Base-by-base conservation (phyloP, 2,113 vertebrate species). In the Phycodurus eques region DNA sequence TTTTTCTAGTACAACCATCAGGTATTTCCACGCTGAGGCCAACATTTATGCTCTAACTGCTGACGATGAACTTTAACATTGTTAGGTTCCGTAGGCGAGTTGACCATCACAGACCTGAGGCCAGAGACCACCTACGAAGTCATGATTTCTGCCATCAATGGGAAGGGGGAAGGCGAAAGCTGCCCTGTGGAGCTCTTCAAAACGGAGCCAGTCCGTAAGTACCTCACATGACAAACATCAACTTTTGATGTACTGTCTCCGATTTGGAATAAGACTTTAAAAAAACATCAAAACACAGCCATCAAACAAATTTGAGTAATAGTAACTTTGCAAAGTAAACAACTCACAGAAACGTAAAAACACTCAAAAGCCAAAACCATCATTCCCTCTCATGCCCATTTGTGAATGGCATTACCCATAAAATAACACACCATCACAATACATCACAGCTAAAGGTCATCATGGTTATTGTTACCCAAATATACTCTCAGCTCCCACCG, bases 141-240 rank as follows among this genome's bases (percentile, higher is more conserved):
- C 65, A 94, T 94, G 70, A 84, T 99, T 88, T 97, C 95, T 0
- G 98, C 96, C 4, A 90, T 98, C 87, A 99, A 99, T 0, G 98
- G 98, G 81, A 99, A 99, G 74, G 98, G 98, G 0, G 92, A 95
- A 73, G 96, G 98, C 0, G 98, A 99, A 85, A 92, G 93, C 77
- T 96, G 96, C 68, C 46, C 83, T 0, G 70, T 90, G 0, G 88
- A 92, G 0, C 81, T 93, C 82, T 99, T 99, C 93, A 95, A 95
- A 91, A 99, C 98, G 0, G 92, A 96, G 70, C 96, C 95, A 87
- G 96, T 99, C 71, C 95, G 98, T 99, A 96, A 99, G 98, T 99
- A 84, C 43, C 43, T 49, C 64, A 47, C 63, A 14, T 46, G 31
- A 1, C 59, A 61, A 61, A 61, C n/a, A 43, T 11, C 19, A 46